Evolutionary conservation across 1,140 invertebrate species (phyloP), one percentile per base, ranked within the genome.

Genomic region (Pachypeltis micranthus): DNA sequence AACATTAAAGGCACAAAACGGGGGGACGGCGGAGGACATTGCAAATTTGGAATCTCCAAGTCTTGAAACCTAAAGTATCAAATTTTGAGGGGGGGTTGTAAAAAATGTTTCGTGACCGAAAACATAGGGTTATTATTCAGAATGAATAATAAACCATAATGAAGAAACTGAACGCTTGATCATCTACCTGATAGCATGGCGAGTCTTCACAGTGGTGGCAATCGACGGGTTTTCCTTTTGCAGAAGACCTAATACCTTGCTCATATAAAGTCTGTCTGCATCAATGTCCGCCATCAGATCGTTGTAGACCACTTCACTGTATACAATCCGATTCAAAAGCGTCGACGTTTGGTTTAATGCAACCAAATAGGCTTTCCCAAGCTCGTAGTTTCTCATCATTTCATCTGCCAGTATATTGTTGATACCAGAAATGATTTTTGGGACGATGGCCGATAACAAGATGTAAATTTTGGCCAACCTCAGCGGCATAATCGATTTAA

Each of bases 341-440:
- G 47, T 21, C 7, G 47, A 51, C 10, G 47, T 51, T 21, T 21
- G 12, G 19, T 51, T 51, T 21, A 51, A 21, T 10, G 47, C 47
- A 3, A 62, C 44, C 24, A 62, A 23, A 27, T 26, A 62, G 14
- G 60, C 60, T 54, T 62, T 62, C 1, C 60, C 60, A 25, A 62
- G 34, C 16, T 62, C 60, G 26, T 62, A 62, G 27, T 51, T 25
- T 19, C 25, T 44, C 44, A 62, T 47, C 16, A 62, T 21, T 24
- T 44, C 44, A 19, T 62, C 44, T 7, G 19, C 60, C 19, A 62
- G n/a, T 29, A n/a, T 16, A 7, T 16, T n/a, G 19, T 59, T 28
- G 24, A 59, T 23, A 16, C n/a, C 31, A 16, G 26, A n/a, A n/a
- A 59, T 29, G 7, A 59, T 34, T 59, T 34, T 59, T 19, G 57